These are phyloP conservation scores for Centropus bengalensis DNA, from an alignment of 2,113 vertebrate genomes.

Conservation along the genomic window DNA sequence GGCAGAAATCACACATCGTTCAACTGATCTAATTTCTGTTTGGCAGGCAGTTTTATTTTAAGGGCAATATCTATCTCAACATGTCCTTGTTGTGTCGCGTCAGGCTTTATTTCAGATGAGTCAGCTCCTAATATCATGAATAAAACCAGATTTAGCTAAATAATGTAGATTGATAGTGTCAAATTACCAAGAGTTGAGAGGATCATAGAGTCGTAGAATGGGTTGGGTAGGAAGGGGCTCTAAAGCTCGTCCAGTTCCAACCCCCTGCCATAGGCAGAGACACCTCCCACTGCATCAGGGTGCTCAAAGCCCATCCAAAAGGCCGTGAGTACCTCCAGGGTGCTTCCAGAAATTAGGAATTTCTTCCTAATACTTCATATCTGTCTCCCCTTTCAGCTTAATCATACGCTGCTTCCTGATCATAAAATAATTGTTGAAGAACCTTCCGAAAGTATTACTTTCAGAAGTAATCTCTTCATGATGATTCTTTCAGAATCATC, in stretches of 20 bases:
- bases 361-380: too few species aligned
- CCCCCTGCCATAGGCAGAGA: too few species aligned
- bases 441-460: not conserved
- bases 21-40: not conserved
- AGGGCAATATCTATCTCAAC: not conserved
- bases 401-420: not conserved
- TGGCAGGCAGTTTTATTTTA: not conserved
- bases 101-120: not conserved
- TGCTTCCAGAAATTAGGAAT: too few species aligned
- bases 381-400: too few species aligned
- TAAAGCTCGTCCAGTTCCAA: too few species aligned
- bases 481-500: too few species aligned
- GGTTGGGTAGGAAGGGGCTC: too few species aligned
- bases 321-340: too few species aligned
- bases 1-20: not conserved
- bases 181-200: not conserved
- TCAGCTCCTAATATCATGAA: not conserved
- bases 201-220: too few species aligned
- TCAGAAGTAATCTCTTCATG: too few species aligned
- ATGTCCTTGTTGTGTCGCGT: not conserved
- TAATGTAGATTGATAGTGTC: not conserved
- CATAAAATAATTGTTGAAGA: not conserved
- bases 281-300: too few species aligned
- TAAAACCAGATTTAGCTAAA: not conserved
- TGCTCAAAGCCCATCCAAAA: too few species aligned